Base-by-base conservation (phyloP, 30 jellyfish, hydroid and myxozoan genomes). In the Mastigias papua region DNA sequence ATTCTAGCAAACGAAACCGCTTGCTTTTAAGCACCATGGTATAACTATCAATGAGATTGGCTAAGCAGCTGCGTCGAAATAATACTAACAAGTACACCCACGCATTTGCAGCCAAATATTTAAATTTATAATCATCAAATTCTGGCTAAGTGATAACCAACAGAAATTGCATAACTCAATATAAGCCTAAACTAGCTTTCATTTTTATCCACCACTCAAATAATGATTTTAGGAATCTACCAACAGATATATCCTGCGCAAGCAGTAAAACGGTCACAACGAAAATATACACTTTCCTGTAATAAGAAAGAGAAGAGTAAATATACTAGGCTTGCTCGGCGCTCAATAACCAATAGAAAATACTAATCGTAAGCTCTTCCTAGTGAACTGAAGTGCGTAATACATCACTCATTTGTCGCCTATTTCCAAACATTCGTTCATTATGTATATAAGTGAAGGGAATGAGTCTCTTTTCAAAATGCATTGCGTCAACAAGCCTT, bases 171-270 rank as follows among this genome's bases (percentile, higher is more conserved):
- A 25, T 33, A n/a, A 72, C 37, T 26, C 69, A 72, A 49, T 30
- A 72, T 34, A 42, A 33, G 65, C 83, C 35, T 72, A 72, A 72
- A 72, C 16, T 32, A 20, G 83, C 83, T 72, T 72, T 48, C 83
- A 32, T 19, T 26, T 46, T 37, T 28, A 35, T 33, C 83, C 83
- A 72, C 29, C 5, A 34, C 67, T 72, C 83, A 72, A 72, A 72
- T 72, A 72, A 35, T 17, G 37, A 48, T 6, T 72, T 72, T 72
- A 32, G 35, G 26, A 72, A 37, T 9, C 68, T 42, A 23, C 83
- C 35, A 28, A 15, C 16, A 62, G 35, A 1, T 22, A 63, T 63
- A 63, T 63, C 34, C 74, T 63, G 42, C 42, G 8, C 23, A 63
- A 63, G 21, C 74, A 63, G 37, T 25, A 63, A 63, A 63, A 63